Base-by-base conservation (phyloP, 1,140 invertebrate species). In the Tribolium madens region DNA sequence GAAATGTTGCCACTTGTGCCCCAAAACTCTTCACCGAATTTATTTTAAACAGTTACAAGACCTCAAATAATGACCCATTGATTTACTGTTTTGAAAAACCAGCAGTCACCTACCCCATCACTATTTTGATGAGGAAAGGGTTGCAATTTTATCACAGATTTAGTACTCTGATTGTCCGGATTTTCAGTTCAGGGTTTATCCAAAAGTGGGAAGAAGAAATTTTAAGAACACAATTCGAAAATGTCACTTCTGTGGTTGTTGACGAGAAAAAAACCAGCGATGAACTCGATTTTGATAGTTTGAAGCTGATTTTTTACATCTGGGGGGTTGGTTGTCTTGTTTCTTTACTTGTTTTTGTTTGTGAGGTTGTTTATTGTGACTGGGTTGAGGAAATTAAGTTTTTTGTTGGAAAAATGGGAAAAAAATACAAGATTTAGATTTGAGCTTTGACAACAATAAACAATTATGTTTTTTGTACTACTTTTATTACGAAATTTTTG, bases 81-180 rank as follows among this genome's bases (percentile, higher is more conserved):
- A 53, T 82, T 33, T 75, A 79, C 60, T 80, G 76, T n/a, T 82
- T 82, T 52, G 33, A 77, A 5, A 26, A 78, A 2, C 69, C 69
- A 21, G 17, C 77, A 4, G 76, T 78, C 12, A 17, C 60, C 31
- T 82, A 74, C 69, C 79, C 79, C 0, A 69, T 78, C 5, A 64
- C 76, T n/a, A 80, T 82, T 52, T 73, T 79, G 18, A 71, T 79
- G 64, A 31, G 75, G 12, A 82, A 80, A 79, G 81, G 81, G 9
- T 79, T 72, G 48, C n/a, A n/a, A n/a, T n/a, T n/a, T n/a, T n/a
- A n/a, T n/a, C n/a, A n/a, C n/a, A n/a, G n/a, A n/a, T n/a, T 82
- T 13, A 70, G 79, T 52, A n/a, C 72, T 10, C 46, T 82, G 10
- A 78, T 82, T 21, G 15, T n/a, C 2, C 31, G 74, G 26, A 72